Conservation (phyloP, 2,113 vertebrate genomes). For the Psilopogon haemacephalus region DNA sequence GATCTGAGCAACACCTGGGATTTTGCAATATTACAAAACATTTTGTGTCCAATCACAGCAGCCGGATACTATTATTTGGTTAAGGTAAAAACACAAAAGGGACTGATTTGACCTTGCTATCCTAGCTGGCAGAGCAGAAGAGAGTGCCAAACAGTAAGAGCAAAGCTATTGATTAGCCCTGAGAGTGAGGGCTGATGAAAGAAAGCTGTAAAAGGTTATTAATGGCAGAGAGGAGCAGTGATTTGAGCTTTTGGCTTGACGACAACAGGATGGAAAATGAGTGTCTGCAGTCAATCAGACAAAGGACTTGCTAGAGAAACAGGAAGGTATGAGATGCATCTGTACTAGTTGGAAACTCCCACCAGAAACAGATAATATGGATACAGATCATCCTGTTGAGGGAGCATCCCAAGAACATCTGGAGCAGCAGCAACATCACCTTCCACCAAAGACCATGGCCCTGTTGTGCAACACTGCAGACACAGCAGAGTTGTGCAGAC, state of each 20-base stretch:
- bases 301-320: background rate
- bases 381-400: background rate
- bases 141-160: constrained; percentile 46
- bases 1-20: background rate
- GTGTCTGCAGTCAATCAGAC: background rate
- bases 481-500: background rate
- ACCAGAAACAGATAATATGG: background rate
- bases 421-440: background rate
- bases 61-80: background rate
- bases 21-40: background rate
- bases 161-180: constrained; percentile 41
- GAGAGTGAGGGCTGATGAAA: background rate
- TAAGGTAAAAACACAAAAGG: background rate
- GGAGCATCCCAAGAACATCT: background rate
- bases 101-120: constrained; percentile 25
- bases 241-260: background rate
- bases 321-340: background rate
- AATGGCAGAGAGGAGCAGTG: background rate
- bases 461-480: background rate
- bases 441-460: background rate
- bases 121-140: background rate
- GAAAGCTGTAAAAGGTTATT: background rate
- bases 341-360: background rate
- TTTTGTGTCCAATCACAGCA: background rate
- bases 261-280: background rate